Base-by-base conservation (phyloP, 2,888 invertebrate species). In the Campoplex nolae region DNA sequence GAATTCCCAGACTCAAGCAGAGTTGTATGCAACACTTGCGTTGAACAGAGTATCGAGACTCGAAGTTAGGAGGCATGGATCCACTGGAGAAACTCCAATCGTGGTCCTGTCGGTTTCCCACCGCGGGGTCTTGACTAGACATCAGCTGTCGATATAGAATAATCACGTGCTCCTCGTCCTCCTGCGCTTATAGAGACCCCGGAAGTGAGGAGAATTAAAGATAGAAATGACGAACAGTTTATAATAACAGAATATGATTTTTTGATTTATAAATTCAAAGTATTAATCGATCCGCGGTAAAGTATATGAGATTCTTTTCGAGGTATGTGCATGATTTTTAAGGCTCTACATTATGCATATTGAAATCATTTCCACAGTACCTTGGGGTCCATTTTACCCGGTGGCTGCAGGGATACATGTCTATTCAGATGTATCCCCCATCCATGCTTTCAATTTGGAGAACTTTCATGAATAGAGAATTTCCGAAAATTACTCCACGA, bases 111-210 rank as follows among this genome's bases (percentile, higher is more conserved):
- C 62, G 32, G 48, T 76, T 74, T 58, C 58, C 73, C 58, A 62
- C 42, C 65, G 58, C 65, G 58, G 76, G 71, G 48, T 80, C 42
- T 35, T 77, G 79, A 67, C 42, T 48, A 67, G 76, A 58, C 80
- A 84, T 86, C 81, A 48, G 58, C 45, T 77, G 80, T 83, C 83
- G 70, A 79, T 86, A 76, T 65, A 28, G 86, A 86, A 79, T 76
- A 42, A 76, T 62, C 62, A 62, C 45, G 18, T 45, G 42, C 38
- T 38, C 38, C 38, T 56, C 35, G 35, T 23, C 56, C 58, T 42
- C 42, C 8, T 38, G 32, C 7, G 42, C n/a, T 32, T 45, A 45
- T 62, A 18, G n/a, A 23, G 11, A 74, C 8, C 45, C 32, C 16
- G 11, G 32, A n/a, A 4, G n/a, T 76, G 23, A 6, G 56, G 56